A percentile compares a stretch with the other conserved stretches of the same genome.
Conservation (phyloP, 2,113 vertebrate genomes). For the Xyrauchen texanus region DNA sequence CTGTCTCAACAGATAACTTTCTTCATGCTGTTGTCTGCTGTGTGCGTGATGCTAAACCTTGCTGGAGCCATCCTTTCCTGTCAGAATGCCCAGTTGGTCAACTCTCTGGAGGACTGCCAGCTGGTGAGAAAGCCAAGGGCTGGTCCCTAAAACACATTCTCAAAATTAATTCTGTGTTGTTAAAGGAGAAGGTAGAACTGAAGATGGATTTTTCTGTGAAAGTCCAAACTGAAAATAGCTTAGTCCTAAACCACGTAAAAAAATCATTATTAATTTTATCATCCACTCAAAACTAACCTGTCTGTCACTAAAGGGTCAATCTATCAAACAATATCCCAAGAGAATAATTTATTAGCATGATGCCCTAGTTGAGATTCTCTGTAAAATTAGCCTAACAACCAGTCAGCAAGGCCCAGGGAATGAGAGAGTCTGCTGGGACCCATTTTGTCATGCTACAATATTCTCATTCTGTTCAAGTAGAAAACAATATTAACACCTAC, state of each 20-base stretch:
- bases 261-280: background rate
- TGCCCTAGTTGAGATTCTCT: constrained; percentile 8
- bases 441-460: background rate
- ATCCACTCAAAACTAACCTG: constrained; percentile 5
- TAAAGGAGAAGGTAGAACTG: background rate
- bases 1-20: constrained; percentile 87
- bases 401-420: background rate
- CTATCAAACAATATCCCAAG: constrained; percentile 11
- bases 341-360: constrained; percentile 25
- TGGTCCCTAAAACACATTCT: background rate
- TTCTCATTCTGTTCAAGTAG: background rate
- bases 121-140: constrained; percentile 82
- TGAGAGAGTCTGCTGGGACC: constrained; percentile 6
- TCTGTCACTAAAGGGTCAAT: constrained; percentile 18
- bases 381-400: constrained; percentile 7
- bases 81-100: constrained; percentile 96
- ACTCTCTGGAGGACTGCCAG: constrained; percentile 92
- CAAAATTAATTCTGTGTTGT: background rate
- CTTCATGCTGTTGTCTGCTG: constrained; percentile 97
- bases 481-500: constrained; percentile 33
- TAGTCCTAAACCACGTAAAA: background rate
- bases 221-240: background rate
- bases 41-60: constrained; percentile 98
- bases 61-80: constrained; percentile 97
- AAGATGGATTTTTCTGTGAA: no score